Base-by-base conservation (phyloP, 2,888 invertebrate genomes). In the Nephrotoma flavescens region DNA sequence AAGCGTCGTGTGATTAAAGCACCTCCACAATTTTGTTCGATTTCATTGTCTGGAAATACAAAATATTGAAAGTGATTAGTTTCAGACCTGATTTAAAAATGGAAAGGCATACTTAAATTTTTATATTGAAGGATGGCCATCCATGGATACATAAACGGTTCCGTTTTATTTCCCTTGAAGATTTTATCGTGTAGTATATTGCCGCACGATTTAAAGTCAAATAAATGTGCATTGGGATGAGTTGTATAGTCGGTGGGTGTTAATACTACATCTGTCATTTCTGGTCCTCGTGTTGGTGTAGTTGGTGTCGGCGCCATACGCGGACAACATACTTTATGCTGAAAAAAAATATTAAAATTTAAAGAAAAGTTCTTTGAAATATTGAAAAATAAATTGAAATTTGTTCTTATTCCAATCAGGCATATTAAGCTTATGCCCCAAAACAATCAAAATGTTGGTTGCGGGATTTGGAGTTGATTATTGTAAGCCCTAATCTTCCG, bases 131-230 rank as follows among this genome's bases (percentile, higher is more conserved):
- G 89, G 1, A 96, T 91, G 0, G 94, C 95, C 95, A 96, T 94
- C 96, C 96, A 96, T 0, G 96, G 96, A 91, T 94, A 95, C 88
- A 96, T 94, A 57, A 92, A 93, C 4, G 95, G 89, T 0, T 90
- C 90, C 0, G 95, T 94, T 87, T 92, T 91, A 85, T 94, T 92
- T 0, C 96, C 96, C 2, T 94, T 93, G 41, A 93, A 91, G 85
- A 96, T 93, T 88, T 93, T 93, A 85, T 93, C 92, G 6, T 92
- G 90, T 12, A 92, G 92, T 6, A 93, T 89, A 0, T 90, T 90
- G 0, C 96, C 96, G 89, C 96, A 96, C 12, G 0, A 1, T 15
- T n/a, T 11, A 5, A 42, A 42, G 19, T 84, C 84, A 42, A 42
- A 42, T 42, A 84, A n/a, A 15, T n/a, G 6, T 42, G 84, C 42